A percentile compares a stretch with the other conserved stretches of the same genome.
Conservation (phyloP, 2,888 invertebrate species). For the Lydus trimaculatus region DNA sequence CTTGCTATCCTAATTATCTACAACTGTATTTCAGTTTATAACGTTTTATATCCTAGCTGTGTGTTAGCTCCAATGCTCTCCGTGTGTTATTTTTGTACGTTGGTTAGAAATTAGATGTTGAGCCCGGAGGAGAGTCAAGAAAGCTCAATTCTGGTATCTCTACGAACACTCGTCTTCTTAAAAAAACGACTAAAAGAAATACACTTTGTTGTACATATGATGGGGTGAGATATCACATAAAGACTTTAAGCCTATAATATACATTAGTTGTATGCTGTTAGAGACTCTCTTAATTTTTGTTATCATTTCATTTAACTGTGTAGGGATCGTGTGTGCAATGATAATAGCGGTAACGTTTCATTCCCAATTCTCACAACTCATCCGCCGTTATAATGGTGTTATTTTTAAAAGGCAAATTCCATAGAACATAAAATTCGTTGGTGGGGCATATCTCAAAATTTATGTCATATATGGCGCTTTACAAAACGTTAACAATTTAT, state of each 20-base stretch:
- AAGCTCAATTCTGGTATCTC: conserved; percentile 41
- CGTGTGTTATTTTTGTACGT: not conserved
- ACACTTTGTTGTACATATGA: conserved; percentile 37
- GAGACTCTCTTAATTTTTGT: conserved; percentile 48
- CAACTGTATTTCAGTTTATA: not conserved
- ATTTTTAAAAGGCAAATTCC: conserved; percentile 37
- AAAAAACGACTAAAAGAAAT: conserved; percentile 43
- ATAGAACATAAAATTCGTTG: conserved; percentile 34
- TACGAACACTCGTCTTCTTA: conserved; percentile 40
- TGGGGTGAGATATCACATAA: conserved; percentile 37
- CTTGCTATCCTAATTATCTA: not conserved
- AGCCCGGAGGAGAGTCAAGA: conserved; percentile 25
- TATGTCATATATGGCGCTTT: conserved; percentile 50
- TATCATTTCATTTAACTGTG: conserved; percentile 36
- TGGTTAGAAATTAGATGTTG: conserved; percentile 30
- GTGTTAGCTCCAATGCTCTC: not conserved
- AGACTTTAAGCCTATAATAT: conserved; percentile 45
- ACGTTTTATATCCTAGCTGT: too few species aligned
- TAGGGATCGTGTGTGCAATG: conserved; percentile 8
- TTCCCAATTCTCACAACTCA: conserved; percentile 12
- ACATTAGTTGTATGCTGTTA: conserved; percentile 31
- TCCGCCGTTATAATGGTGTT: conserved; percentile 29
- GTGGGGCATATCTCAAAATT: conserved; percentile 33
- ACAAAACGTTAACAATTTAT: conserved; percentile 57
- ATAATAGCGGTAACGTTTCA: conserved; percentile 12